Evolutionary conservation across 2,113 vertebrate species (phyloP), one percentile per base, ranked within the genome.

Genomic region (Hemichromis elongatus): DNA sequence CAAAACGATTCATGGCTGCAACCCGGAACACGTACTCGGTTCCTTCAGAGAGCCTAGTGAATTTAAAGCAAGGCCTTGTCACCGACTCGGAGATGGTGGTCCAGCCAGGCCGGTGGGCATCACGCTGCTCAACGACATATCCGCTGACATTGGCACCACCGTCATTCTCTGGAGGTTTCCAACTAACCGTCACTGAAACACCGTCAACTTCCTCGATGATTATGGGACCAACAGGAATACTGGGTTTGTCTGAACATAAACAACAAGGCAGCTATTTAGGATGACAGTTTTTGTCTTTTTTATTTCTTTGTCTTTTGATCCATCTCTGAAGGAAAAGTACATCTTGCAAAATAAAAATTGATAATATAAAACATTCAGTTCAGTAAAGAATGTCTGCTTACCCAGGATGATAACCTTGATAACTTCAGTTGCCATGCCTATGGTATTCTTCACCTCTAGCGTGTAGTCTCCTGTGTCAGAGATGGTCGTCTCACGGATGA

Each of bases 11-110:
- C 87, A 98, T 98, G 82, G 98, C 99, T 81, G 98, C 98, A 37
- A 97, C 98, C 3, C 98, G 98, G 97, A 99, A 99, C 88, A 99
- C 98, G 6, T 99, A 99, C 94, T 99, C 99, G 1, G 97, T 97
- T 92, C 97, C 97, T 95, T 99, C 98, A 7, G 84, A 94, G 33
- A 99, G 97, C 92, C 97, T 97, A 82, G 96, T 97, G 89, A 99
- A 99, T 87, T 98, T 99, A 94, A 96, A 99, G 26, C 87, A 97
- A 30, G 97, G 96, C 86, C 99, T 97, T 21, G 99, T 99, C 88
- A 99, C 98, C 13, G 99, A 99, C 92, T 99, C 99, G 9, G 99
- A 99, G 85, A 99, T 91, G 12, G 98, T 97, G 85, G 96, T 85
- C 99, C 99, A 99, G 89, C 99, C 99, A 52, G 99, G 98, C 11